Percentiles rank a stretch among this genome's conserved stretches.
Conservation (phyloP, 53 echinoderm and acorn worm genomes). For the Paelopatides confundens region DNA sequence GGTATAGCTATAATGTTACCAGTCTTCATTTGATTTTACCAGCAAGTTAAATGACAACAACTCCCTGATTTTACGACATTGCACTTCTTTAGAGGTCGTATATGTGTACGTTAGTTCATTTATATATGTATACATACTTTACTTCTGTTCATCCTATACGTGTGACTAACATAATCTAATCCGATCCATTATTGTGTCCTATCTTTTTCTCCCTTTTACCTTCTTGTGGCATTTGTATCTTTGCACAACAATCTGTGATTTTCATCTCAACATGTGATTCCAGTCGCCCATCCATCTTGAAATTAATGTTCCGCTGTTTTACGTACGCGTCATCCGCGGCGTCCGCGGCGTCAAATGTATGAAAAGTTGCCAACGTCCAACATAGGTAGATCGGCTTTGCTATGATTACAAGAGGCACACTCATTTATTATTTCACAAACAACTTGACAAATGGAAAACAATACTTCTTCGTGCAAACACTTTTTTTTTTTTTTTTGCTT, state of each 20-base stretch:
- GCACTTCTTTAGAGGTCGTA: too few relatives aligned
- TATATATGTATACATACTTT: too few relatives aligned
- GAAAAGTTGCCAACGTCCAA: neutral
- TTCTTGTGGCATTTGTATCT: neutral
- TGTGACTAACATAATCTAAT: too few relatives aligned
- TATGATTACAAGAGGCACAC: conserved; percentile 6
- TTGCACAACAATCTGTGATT: neutral
- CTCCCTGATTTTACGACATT: too few relatives aligned
- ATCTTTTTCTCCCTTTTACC: too few relatives aligned
- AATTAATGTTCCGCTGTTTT: neutral
- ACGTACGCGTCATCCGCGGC: neutral
- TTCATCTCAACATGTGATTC: neutral
- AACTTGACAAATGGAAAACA: conserved; percentile 33
- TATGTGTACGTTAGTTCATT: too few relatives aligned
- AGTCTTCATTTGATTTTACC: too few relatives aligned
- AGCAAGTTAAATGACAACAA: too few relatives aligned
- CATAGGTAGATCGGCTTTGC: conserved; percentile 5
- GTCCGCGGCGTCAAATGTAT: neutral
- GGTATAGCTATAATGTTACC: too few relatives aligned
- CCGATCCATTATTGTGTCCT: neutral
- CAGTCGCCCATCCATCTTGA: conserved; percentile 15
- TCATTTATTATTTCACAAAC: conserved; percentile 25
- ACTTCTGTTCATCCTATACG: too few relatives aligned
- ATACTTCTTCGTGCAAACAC: neutral
- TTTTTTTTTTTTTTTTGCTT: neutral